Conservation (phyloP, 2,797 vertebrate genomes). For the Podargus strigoides region DNA sequence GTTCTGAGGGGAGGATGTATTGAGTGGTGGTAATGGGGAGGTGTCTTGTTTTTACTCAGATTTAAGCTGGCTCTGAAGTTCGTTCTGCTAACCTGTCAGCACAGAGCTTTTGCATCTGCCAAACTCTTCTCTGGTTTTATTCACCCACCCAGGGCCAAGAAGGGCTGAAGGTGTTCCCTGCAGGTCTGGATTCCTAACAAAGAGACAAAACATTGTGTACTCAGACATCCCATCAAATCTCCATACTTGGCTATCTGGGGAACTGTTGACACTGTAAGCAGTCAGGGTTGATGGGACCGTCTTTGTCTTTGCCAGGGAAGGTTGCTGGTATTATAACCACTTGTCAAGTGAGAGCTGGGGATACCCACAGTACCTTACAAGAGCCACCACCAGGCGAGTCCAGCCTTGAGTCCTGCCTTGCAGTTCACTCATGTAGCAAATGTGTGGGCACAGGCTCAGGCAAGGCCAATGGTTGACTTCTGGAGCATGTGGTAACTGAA, state of each 20-base stretch:
- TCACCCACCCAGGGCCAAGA: background rate
- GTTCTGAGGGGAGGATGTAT: background rate
- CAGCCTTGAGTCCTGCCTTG: background rate
- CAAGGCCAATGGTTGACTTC: rapidly evolving
- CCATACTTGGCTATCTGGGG: background rate
- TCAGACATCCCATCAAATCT: background rate
- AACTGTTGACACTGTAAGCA: rapidly evolving
- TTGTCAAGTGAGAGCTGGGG: rapidly evolving
- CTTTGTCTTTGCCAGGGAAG: background rate
- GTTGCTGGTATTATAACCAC: rapidly evolving
- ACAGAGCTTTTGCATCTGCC: background rate
- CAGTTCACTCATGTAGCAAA: rapidly evolving
- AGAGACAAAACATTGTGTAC: rapidly evolving
- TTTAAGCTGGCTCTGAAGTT: background rate
- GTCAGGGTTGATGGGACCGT: background rate
- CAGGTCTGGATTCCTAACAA: background rate
- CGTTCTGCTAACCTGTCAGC: background rate
- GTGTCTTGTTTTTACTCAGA: background rate
- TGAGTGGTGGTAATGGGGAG: background rate
- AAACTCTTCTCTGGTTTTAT: background rate
- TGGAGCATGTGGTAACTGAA: background rate
- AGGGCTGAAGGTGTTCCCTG: background rate
- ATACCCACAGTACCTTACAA: rapidly evolving
- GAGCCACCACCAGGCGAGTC: rapidly evolving
- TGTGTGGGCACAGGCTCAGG: rapidly evolving